Conservation (phyloP, 2,797 vertebrate genomes). For the Chaunax sp. region DNA sequence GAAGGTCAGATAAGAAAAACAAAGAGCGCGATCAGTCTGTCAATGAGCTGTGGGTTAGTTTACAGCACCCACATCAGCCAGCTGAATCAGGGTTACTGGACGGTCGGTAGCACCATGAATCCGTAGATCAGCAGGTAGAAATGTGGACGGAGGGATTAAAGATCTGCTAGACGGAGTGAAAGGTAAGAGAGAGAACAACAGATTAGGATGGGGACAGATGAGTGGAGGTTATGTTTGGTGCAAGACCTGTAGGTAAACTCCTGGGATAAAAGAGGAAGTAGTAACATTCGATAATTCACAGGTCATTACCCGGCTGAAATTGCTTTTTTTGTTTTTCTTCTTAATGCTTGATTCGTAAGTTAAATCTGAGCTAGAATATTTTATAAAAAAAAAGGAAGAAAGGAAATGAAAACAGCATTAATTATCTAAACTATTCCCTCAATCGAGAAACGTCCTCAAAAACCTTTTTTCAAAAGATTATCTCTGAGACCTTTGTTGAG, state of each 20-base stretch:
- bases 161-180: constrained; percentile 14
- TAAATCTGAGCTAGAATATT: constrained; percentile 90
- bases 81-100: constrained; percentile 92
- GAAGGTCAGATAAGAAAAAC: constrained; percentile 78
- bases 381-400: constrained; percentile 78
- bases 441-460: constrained; percentile 89
- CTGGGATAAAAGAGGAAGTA: constrained; percentile 85
- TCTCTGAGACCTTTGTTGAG: constrained; percentile 87
- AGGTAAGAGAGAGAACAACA: constrained; percentile 19
- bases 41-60: constrained; percentile 83
- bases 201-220: constrained; percentile 47
- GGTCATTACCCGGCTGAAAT: constrained; percentile 97
- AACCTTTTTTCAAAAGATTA: constrained; percentile 82
- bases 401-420: constrained; percentile 92
- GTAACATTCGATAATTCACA: constrained; percentile 96
- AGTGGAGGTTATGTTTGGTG: constrained; percentile 89
- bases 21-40: constrained; percentile 66
- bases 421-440: constrained; percentile 92
- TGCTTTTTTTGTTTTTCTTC: constrained; percentile 88
- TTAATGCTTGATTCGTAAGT: constrained; percentile 91
- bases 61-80: constrained; percentile 88
- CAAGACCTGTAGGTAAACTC: constrained; percentile 89
- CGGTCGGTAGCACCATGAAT: constrained; percentile 97
- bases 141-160: constrained; percentile 36
- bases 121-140: constrained; percentile 60